phyloP scores from a whole-genome alignment of 2,888 invertebrate species.

The Cantharis rustica region DNA sequence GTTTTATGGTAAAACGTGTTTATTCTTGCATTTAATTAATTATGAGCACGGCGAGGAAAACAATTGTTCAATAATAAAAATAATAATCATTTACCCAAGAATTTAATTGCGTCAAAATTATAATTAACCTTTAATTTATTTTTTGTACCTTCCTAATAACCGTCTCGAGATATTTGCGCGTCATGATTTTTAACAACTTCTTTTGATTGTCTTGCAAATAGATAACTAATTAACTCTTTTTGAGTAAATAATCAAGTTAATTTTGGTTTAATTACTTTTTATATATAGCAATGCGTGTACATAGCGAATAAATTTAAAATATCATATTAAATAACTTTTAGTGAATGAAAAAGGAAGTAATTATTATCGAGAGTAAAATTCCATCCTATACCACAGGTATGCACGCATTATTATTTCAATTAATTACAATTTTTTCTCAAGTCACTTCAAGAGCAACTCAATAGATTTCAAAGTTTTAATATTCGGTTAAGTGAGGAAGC shows the following conservation, averaged over 20 bases:
- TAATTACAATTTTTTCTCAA: background rate
- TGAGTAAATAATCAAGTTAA: constrained; percentile 10
- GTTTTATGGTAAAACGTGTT: background rate
- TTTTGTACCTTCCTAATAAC: constrained; percentile 5
- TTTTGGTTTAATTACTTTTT: constrained; percentile 6
- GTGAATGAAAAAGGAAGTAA: background rate
- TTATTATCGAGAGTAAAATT: background rate
- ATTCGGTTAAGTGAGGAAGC: background rate
- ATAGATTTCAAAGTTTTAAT: background rate
- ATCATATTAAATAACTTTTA: background rate
- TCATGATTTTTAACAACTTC: constrained; percentile 16
- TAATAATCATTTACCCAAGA: background rate
- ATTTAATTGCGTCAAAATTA: background rate
- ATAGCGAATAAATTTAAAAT: background rate
- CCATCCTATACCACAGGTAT: background rate
- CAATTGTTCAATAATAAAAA: background rate
- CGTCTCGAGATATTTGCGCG: constrained; percentile 10
- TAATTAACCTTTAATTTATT: constrained; percentile 5
- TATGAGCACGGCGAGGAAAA: background rate
- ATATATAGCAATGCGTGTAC: background rate
- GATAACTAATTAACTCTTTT: constrained; percentile 13
- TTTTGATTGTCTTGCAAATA: constrained; percentile 17
- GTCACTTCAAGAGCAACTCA: background rate
- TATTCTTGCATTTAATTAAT: background rate
- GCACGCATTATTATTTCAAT: background rate